Evolutionary conservation across 2,888 invertebrate genomes (phyloP), one percentile per base, ranked within the genome.

Genomic region (Sialis lutaria): DNA sequence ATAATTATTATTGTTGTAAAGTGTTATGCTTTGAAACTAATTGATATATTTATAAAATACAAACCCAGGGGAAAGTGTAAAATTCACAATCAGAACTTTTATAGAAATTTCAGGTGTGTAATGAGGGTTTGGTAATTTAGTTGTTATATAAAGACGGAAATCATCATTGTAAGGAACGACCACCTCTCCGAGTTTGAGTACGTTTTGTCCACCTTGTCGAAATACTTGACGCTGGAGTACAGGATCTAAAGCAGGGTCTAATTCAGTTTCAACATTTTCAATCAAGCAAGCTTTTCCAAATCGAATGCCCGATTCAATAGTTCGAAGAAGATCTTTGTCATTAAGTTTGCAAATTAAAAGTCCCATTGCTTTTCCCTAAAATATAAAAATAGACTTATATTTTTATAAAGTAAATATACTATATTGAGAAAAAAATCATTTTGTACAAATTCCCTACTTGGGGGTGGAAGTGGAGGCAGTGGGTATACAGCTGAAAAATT

Each of bases 21-120:
- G 34, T 13, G 33, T 42, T 33, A 9, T 12, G 13, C 33, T 7
- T 10, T 13, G 3, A 32, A 30, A 37, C 37, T 34, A 6, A 12
- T 43, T 9, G 12, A 8, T 7, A 37, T 6, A 37, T 10, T 37
- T 41, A 10, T 35, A 41, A 7, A 39, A 32, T 9, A 40, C 49
- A 53, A 55, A 86, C 86, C 74, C 84, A 54, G 79, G 77, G 7
- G 86, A 86, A 5, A 92, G 73, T n/a, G 88, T 85, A 56, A 91
- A 92, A 64, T 92, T 92, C 9, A 92, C 82, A 41, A 92, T 65
- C 43, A 87, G 76, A 34, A 84, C 79, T 63, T 92, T 93, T 53
- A 87, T 85, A 0, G 87, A 82, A 0, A 83, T 75, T 64, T 93
- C 92, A 0, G 92, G 92, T 0, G 87, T 75, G 59, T 88, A 92